Percentiles rank a stretch among this genome's conserved stretches.
Evolutionary conservation across 2,113 vertebrate species (phyloP).

Genomic region (Herpailurus yagouaroundi): DNA sequence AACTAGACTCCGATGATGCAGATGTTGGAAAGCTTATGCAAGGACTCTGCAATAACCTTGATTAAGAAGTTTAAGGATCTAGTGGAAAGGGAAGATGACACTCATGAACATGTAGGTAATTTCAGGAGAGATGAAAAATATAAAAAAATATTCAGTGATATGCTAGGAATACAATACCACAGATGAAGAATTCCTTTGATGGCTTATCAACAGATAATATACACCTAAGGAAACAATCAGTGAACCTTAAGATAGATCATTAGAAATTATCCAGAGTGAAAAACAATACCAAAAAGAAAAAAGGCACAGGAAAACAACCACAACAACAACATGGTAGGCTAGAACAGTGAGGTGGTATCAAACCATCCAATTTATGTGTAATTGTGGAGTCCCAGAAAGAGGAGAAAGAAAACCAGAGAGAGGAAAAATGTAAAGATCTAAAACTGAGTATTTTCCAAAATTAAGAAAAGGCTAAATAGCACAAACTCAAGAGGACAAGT

Average conservation of each 20-base stretch:
- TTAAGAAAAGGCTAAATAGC: background rate
- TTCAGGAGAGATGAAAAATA: background rate
- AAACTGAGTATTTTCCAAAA: background rate
- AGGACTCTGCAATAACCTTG: background rate
- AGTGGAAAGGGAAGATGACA: background rate
- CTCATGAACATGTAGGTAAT: background rate
- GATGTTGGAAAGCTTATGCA: background rate
- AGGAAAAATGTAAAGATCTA: background rate
- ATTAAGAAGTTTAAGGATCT: background rate
- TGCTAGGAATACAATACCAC: background rate
- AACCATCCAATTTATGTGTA: background rate
- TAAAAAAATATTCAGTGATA: background rate
- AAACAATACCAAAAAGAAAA: background rate
- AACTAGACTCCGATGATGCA: background rate
- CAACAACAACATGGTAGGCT: background rate
- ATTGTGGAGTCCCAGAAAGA: background rate
- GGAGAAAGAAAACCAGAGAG: background rate
- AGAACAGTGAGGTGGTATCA: background rate
- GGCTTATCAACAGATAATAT: background rate
- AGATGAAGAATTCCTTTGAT: background rate
- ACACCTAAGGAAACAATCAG: background rate
- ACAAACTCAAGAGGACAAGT: background rate
- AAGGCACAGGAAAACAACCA: background rate
- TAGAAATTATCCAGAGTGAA: background rate
- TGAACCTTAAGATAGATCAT: background rate